Base-by-base conservation (phyloP, 1,140 invertebrate species). In the Asobara japonica region DNA sequence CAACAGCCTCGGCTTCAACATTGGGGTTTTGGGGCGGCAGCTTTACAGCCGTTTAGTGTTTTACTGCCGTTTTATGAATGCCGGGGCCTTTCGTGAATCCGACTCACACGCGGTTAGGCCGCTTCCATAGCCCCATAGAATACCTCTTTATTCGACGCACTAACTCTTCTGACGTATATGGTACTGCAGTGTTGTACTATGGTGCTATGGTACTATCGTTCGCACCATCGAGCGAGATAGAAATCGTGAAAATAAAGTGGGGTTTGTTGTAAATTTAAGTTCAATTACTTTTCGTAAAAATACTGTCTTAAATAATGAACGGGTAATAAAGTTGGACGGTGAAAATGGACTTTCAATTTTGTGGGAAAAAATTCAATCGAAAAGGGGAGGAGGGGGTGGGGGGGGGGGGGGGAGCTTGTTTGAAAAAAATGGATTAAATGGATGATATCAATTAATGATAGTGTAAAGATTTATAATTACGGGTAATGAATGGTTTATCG, bases 1-100 rank as follows among this genome's bases (percentile, higher is more conserved):
- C 65, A 72, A 72, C 71, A 70, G 18, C 45, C 27, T 64, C 48
- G 31, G 36, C 68, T 51, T 31, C 0, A 27, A 30, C 66, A 27
- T 36, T 69, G 74, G 77, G 77, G 78, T 85, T 86, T 85, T 80
- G 81, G 84, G 79, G 81, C 84, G 83, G 85, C 84, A 87, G 81
- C 80, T 87, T 87, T 87, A 87, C 85, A 87, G 79, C 84, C 86
- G 85, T 87, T 88, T 87, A 88, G 86, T 85, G 85, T 87, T 87
- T 87, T 87, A 88, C 82, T 83, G 81, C 79, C 81, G 83, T 87
- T 88, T 88, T 88, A 88, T 88, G 85, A 85, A 86, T 78, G 82
- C 81, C 82, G 75, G 68, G 29, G 65, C 56, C 71, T 61, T 72
- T 66, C 60, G 67, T 66, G 60, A 62, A 56, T 56, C 51, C 51